These are phyloP conservation scores for Echeneis naucrates DNA, from an alignment of 2,797 vertebrate genomes.

Conservation along the genomic window DNA sequence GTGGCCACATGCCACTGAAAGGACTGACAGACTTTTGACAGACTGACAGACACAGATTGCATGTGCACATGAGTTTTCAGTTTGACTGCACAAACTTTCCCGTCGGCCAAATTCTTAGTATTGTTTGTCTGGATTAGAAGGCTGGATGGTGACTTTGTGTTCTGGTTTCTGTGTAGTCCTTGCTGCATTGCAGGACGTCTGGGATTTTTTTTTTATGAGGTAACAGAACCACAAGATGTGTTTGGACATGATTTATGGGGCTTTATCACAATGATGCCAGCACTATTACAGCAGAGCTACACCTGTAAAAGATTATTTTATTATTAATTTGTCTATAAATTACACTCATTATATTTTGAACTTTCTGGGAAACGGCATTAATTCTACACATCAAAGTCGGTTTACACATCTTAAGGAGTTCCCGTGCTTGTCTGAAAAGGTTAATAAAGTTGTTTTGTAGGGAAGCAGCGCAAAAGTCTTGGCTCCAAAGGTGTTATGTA, in stretches of 20 bases:
- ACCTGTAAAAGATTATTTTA: slow-evolving; percentile 48
- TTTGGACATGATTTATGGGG: slow-evolving; percentile 59
- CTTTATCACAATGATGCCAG: slow-evolving; percentile 59
- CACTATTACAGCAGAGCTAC: slow-evolving; percentile 37
- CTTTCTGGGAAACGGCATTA: not conserved
- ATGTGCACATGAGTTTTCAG: not conserved
- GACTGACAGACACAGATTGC: too few species aligned
- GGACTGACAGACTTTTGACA: not conserved
- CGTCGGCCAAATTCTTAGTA: slow-evolving; percentile 39
- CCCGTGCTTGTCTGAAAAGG: too few species aligned
- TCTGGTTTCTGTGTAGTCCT: slow-evolving; percentile 43
- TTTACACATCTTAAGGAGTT: not conserved
- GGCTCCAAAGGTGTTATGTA: too few species aligned
- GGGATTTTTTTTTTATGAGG: slow-evolving; percentile 47
- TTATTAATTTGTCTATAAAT: slow-evolving; percentile 13
- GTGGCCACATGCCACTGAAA: slow-evolving; percentile 27
- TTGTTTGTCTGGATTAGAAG: slow-evolving; percentile 39
- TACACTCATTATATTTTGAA: not conserved
- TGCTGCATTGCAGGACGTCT: slow-evolving; percentile 29
- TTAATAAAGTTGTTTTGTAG: too few species aligned
- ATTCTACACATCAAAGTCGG: not conserved
- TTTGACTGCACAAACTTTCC: slow-evolving; percentile 6
- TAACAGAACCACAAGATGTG: slow-evolving; percentile 56
- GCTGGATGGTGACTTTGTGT: slow-evolving; percentile 9
- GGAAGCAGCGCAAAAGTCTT: too few species aligned